phyloP scores from a whole-genome alignment of 2,797 vertebrate genomes.

The Arnoldichthys spilopterus region DNA sequence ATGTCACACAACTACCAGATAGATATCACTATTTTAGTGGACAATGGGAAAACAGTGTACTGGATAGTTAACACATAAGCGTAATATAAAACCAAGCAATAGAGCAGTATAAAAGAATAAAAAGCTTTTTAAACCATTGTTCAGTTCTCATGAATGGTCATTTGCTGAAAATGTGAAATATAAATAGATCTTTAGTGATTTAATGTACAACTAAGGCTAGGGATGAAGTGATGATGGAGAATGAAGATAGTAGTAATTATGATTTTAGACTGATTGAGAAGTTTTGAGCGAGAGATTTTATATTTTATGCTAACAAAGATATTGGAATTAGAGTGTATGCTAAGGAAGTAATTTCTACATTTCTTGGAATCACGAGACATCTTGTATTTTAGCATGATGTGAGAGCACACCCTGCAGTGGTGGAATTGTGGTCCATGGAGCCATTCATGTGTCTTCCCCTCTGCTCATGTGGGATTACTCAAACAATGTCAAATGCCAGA shows the following conservation, averaged over 20 bases:
- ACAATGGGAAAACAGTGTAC: background rate
- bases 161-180: background rate
- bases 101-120: too few species aligned
- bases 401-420: background rate
- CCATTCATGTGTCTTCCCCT: constrained; percentile 48
- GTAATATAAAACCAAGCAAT: background rate
- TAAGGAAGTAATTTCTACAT: background rate
- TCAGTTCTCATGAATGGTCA: background rate
- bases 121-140: too few species aligned
- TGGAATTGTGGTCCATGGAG: background rate
- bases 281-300: background rate
- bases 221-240: too few species aligned
- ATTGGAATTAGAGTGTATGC: background rate
- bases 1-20: background rate
- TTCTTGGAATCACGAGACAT: background rate
- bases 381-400: background rate
- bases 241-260: background rate
- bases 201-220: background rate
- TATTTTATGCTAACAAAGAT: background rate
- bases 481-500: constrained; percentile 64
- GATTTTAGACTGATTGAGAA: too few species aligned
- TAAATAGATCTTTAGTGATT: too few species aligned
- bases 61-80: background rate
- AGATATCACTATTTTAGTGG: background rate
- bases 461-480: constrained; percentile 61